A percentile compares a stretch with the other conserved stretches of the same genome.
Conservation (phyloP, 2,888 invertebrate genomes). For the Auanema freiburgensis region DNA sequence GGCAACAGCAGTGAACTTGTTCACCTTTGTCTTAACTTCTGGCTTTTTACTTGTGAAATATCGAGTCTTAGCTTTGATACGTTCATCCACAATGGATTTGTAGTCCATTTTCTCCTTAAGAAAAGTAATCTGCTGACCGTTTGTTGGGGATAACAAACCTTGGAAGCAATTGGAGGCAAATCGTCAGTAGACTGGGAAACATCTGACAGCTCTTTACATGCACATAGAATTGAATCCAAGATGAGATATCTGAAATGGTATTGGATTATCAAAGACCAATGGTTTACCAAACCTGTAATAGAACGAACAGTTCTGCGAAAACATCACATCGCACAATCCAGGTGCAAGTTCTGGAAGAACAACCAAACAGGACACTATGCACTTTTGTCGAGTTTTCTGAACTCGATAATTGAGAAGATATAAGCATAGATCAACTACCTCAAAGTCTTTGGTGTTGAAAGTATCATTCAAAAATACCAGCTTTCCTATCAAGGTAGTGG, state of each 20-base stretch:
- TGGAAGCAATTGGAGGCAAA: not conserved
- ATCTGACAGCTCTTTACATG: constrained; percentile 17
- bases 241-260: constrained; percentile 17
- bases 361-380: constrained; percentile 15
- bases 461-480: constrained; percentile 11
- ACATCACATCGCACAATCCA: constrained; percentile 9
- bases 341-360: constrained; percentile 16
- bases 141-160: not conserved
- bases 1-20: constrained; percentile 17
- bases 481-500: constrained; percentile 7
- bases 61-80: constrained; percentile 15
- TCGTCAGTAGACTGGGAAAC: not conserved
- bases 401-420: not conserved
- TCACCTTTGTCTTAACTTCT: not conserved
- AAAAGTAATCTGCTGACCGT: not conserved
- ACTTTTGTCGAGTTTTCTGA: constrained; percentile 10
- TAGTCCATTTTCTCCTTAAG: constrained; percentile 9
- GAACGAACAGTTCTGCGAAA: constrained; percentile 11
- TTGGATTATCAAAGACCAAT: not conserved
- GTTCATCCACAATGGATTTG: constrained; percentile 10
- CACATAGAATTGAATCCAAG: constrained; percentile 13
- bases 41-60: constrained; percentile 4
- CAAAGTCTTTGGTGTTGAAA: constrained; percentile 19
- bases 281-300: constrained; percentile 3
- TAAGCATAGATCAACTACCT: constrained; percentile 5